Conservation (phyloP, 1,140 invertebrate genomes). For the Acromyrmex charruanus region DNA sequence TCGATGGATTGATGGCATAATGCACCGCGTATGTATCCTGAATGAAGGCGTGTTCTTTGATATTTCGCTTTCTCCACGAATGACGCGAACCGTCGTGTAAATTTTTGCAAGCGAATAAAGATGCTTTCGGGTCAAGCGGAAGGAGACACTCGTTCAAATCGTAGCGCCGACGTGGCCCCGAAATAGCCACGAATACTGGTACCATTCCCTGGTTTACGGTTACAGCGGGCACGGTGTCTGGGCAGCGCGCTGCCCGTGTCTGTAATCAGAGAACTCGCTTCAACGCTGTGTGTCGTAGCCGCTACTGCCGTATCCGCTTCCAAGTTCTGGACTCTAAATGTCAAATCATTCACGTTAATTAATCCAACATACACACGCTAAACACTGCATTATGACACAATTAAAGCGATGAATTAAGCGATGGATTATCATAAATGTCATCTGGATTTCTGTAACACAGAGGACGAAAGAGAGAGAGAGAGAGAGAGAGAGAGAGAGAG, state of each 20-base stretch:
- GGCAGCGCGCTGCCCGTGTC: constrained; percentile 75
- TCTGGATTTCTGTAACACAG: neutral
- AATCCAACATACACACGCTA: constrained; percentile 13
- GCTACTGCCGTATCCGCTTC: constrained; percentile 56
- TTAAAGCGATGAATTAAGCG: constrained; percentile 7
- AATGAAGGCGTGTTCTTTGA: neutral
- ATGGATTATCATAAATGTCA: neutral
- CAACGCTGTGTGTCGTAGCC: constrained; percentile 50
- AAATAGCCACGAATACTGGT: constrained; percentile 77
- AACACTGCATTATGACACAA: constrained; percentile 14
- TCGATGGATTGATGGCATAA: neutral
- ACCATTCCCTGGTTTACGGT: constrained; percentile 77
- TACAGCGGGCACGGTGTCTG: constrained; percentile 76
- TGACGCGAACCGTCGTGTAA: neutral
- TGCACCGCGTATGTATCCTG: neutral
- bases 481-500: neutral
- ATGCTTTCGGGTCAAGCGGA: constrained; percentile 73
- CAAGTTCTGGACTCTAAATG: constrained; percentile 43
- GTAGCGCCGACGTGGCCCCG: constrained; percentile 74
- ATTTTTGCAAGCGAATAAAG: constrained; percentile 67
- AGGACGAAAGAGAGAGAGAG: neutral
- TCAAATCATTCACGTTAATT: constrained; percentile 54
- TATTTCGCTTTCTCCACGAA: neutral
- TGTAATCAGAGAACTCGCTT: constrained; percentile 76
- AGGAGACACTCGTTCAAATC: constrained; percentile 75